Evolutionary conservation across 2,888 invertebrate genomes (phyloP).

Genomic region (Drosophila phalerata): DNA sequence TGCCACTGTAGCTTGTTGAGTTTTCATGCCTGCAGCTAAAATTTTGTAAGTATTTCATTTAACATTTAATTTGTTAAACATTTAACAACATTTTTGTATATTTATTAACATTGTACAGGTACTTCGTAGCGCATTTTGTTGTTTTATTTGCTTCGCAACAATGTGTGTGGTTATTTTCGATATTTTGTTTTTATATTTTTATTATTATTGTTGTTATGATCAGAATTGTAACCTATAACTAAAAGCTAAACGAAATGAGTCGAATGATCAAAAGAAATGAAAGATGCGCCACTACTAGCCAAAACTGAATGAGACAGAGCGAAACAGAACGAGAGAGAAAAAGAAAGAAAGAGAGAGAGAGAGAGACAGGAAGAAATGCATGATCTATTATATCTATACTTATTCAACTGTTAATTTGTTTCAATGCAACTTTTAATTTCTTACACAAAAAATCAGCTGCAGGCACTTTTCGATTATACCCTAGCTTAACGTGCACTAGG

Average conservation of each 20-base stretch:
- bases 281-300: slow-evolving; percentile 58
- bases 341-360: not conserved
- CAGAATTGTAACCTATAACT: slow-evolving; percentile 55
- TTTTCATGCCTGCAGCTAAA: slow-evolving; percentile 26
- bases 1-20: slow-evolving; percentile 9
- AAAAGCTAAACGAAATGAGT: slow-evolving; percentile 50
- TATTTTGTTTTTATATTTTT: slow-evolving; percentile 10
- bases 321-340: not conserved
- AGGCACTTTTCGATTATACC: slow-evolving; percentile 30
- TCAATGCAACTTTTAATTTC: slow-evolving; percentile 5
- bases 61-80: slow-evolving; percentile 26
- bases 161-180: slow-evolving; percentile 37
- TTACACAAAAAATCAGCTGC: slow-evolving; percentile 25
- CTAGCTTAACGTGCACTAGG: slow-evolving; percentile 7
- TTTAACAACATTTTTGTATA: slow-evolving; percentile 53
- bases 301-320: slow-evolving; percentile 18
- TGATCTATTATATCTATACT: slow-evolving; percentile 11
- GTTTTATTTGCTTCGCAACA: slow-evolving; percentile 40
- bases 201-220: slow-evolving; percentile 2
- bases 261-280: slow-evolving; percentile 34
- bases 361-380: not conserved
- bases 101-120: slow-evolving; percentile 73
- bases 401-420: slow-evolving; percentile 12
- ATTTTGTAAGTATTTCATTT: slow-evolving; percentile 20
- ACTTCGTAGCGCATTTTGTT: slow-evolving; percentile 81